Evolutionary conservation across 1,140 invertebrate genomes (phyloP).

Genomic region (Ylistrum balloti): DNA sequence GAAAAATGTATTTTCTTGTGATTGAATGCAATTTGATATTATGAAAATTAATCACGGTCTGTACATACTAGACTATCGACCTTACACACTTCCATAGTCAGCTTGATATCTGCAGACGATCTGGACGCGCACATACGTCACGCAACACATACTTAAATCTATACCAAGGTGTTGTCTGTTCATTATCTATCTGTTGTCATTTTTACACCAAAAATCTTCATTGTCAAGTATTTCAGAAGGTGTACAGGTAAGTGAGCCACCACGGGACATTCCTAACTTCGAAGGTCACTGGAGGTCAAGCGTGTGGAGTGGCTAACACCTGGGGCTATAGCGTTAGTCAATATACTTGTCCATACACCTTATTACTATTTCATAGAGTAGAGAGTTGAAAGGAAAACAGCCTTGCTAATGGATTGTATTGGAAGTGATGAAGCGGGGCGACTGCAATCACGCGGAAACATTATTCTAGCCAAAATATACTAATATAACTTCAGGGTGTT

Average conservation of each 20-base stretch:
- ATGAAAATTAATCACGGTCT: too few species aligned
- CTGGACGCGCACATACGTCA: not conserved
- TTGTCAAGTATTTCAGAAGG: not conserved
- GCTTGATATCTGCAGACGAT: conserved; percentile 1
- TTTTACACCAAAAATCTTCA: not conserved
- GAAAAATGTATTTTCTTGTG: too few species aligned
- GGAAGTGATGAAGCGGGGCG: not conserved
- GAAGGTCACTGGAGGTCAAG: not conserved
- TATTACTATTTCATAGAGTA: conserved; percentile 21
- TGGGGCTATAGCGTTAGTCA: conserved; percentile 19
- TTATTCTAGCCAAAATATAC: not conserved
- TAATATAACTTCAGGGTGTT: not conserved
- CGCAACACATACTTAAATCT: conserved; percentile 4
- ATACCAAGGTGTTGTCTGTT: conserved; percentile 30
- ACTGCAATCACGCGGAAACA: not conserved
- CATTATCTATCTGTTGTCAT: conserved; percentile 34
- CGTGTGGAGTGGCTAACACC: conserved; percentile 30
- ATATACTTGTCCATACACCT: conserved; percentile 34
- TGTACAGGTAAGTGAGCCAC: conserved; percentile 18
- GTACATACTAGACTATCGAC: too few species aligned
- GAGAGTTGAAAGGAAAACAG: not conserved
- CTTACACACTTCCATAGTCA: not conserved
- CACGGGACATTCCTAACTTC: not conserved
- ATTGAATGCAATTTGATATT: not conserved
- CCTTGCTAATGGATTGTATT: conserved; percentile 19